Evolutionary conservation across 2,113 vertebrate species (phyloP).

Genomic region (Chloropsis hardwickii): DNA sequence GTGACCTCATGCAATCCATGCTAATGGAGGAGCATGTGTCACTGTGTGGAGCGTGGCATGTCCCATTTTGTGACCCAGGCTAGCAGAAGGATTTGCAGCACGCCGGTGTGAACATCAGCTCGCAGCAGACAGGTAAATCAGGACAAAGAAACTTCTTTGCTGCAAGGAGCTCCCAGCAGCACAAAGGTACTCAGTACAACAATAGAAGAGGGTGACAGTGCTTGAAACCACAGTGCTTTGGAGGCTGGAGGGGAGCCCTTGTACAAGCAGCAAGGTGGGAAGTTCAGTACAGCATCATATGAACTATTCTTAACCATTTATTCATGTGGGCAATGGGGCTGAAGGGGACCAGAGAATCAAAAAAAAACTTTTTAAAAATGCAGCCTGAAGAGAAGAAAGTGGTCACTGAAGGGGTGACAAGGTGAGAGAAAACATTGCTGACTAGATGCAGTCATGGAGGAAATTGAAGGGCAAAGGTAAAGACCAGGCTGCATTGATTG

Average conservation of each 20-base stretch:
- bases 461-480: background rate
- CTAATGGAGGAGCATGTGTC: background rate
- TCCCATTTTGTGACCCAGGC: background rate
- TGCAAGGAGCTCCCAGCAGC: background rate
- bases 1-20: background rate
- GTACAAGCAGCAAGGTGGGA: background rate
- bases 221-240: background rate
- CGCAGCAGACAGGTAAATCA: background rate
- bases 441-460: background rate
- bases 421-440: background rate
- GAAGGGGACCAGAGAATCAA: background rate
- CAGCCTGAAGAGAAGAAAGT: background rate
- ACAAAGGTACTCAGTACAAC: background rate
- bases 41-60: background rate
- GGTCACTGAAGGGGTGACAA: background rate
- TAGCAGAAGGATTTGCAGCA: background rate
- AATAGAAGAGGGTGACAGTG: fast-evolving
- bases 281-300: fast-evolving
- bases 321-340: background rate
- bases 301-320: background rate
- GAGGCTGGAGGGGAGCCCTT: background rate
- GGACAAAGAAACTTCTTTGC: background rate
- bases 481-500: background rate
- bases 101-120: fast-evolving
- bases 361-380: background rate